Percentiles rank a stretch among this genome's conserved stretches.
These are phyloP conservation scores for Nezara viridula DNA, from an alignment of 2,888 invertebrate species.

Conservation along the genomic window DNA sequence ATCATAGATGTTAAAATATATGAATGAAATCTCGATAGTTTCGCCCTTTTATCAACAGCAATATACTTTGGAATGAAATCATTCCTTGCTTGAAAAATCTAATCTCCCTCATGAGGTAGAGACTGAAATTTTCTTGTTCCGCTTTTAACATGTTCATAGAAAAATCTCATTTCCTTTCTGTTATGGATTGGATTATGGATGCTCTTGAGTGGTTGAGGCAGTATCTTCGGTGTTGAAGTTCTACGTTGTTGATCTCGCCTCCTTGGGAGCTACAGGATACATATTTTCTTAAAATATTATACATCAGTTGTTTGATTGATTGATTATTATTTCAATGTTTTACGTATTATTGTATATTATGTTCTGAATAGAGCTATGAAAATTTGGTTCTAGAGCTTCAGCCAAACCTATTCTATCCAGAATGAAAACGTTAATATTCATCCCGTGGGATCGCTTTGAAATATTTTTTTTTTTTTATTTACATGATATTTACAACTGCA, in stretches of 20 bases:
- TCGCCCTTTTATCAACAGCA: not conserved
- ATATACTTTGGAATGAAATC: not conserved
- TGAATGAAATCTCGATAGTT: not conserved
- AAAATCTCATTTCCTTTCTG: not conserved
- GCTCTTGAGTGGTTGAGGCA: not conserved
- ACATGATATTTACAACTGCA: too few relatives aligned
- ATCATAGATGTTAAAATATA: not conserved
- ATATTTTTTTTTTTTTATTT: too few relatives aligned
- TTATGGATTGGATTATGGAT: constrained; percentile 1
- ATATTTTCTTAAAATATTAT: too few relatives aligned
- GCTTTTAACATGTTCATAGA: not conserved
- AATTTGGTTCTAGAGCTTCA: too few relatives aligned
- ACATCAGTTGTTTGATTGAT: too few relatives aligned
- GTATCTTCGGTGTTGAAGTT: not conserved
- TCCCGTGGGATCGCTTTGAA: too few relatives aligned
- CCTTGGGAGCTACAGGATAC: too few relatives aligned
- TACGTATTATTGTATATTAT: too few relatives aligned
- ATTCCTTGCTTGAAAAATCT: not conserved
- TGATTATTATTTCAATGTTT: too few relatives aligned
- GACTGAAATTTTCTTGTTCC: not conserved
- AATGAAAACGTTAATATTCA: too few relatives aligned
- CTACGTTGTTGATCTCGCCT: not conserved
- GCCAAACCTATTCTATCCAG: too few relatives aligned
- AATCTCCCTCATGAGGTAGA: not conserved
- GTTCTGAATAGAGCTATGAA: too few relatives aligned